phyloP scores from a whole-genome alignment of 2,888 invertebrate species.

The Sphecodes monilicornis region DNA sequence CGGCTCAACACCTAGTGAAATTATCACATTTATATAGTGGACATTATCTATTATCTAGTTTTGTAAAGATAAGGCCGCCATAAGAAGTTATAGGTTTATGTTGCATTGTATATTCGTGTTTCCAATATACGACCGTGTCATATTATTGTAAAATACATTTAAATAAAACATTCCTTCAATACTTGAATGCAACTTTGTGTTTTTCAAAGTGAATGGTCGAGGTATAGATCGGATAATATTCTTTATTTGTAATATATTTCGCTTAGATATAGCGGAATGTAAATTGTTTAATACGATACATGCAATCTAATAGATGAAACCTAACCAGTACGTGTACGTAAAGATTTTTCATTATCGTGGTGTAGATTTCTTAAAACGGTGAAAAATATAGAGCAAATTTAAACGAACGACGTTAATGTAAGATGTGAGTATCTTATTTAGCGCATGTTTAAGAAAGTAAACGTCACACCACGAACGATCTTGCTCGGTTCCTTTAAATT shows the following conservation, averaged over 20 bases:
- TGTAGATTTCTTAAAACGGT: conserved; percentile 33
- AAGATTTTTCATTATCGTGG: conserved; percentile 37
- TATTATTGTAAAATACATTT: conserved; percentile 9
- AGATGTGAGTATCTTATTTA: conserved; percentile 9
- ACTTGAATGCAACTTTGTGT: conserved; percentile 4
- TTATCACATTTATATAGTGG: background rate
- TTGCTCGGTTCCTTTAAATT: conserved; percentile 16
- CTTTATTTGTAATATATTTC: background rate
- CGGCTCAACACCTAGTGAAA: conserved; percentile 37
- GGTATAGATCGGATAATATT: background rate
- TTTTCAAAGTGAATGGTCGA: background rate
- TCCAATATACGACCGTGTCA: conserved; percentile 17
- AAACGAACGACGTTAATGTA: conserved; percentile 5
- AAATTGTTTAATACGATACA: conserved; percentile 41
- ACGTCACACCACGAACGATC: background rate
- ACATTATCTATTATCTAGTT: conserved; percentile 17
- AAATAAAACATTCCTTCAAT: background rate
- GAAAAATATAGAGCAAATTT: conserved; percentile 1
- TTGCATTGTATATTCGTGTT: conserved; percentile 25
- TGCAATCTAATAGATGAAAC: conserved; percentile 53
- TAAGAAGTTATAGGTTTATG: conserved; percentile 20
- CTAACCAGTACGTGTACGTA: conserved; percentile 44
- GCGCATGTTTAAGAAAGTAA: background rate
- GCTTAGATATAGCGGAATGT: conserved; percentile 36
- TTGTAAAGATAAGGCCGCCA: conserved; percentile 9